These are phyloP conservation scores for Amphimedon queenslandica DNA, from an alignment of 37 sponge, comb jelly and placozoan species.

Conservation along the genomic window DNA sequence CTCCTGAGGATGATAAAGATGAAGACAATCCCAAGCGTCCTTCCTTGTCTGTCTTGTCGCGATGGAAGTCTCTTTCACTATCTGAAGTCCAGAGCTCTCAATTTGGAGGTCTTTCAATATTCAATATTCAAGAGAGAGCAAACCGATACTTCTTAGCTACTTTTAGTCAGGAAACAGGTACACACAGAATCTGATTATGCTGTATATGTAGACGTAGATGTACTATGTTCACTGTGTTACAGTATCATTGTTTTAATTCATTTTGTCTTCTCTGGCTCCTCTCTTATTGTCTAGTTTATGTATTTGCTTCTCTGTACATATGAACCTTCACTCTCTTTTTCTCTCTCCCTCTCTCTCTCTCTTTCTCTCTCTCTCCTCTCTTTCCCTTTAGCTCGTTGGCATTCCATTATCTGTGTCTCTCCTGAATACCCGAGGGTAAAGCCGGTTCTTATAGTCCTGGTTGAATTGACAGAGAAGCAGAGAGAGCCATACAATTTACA, in stretches of 20 bases:
- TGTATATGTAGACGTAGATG: no score
- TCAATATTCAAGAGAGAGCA: slow-evolving; percentile 50
- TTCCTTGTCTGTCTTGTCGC: slow-evolving; percentile 2
- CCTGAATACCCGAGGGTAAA: slow-evolving; percentile 37
- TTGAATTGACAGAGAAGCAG: slow-evolving; percentile 12
- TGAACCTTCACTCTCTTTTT: not conserved
- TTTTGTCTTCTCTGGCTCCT: no score
- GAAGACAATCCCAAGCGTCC: not conserved
- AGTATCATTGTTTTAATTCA: no score
- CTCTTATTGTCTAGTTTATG: no score
- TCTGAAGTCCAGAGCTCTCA: slow-evolving; percentile 32
- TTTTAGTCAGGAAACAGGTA: not conserved
- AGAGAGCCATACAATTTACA: slow-evolving; percentile 38
- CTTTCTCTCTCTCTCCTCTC: not conserved
- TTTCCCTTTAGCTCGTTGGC: slow-evolving; percentile 18
- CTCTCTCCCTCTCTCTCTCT: not conserved
- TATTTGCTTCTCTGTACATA: not conserved
- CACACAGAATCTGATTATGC: no score
- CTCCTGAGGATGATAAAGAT: not conserved
- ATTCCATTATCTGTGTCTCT: slow-evolving; percentile 40
- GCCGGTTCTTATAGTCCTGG: slow-evolving; percentile 45
- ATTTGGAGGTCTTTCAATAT: slow-evolving; percentile 39
- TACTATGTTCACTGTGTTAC: no score
- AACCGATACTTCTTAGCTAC: slow-evolving; percentile 56
- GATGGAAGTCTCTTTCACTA: slow-evolving; percentile 34